Conservation (phyloP, 2,797 vertebrate genomes). For the Phalanger gymnotis region DNA sequence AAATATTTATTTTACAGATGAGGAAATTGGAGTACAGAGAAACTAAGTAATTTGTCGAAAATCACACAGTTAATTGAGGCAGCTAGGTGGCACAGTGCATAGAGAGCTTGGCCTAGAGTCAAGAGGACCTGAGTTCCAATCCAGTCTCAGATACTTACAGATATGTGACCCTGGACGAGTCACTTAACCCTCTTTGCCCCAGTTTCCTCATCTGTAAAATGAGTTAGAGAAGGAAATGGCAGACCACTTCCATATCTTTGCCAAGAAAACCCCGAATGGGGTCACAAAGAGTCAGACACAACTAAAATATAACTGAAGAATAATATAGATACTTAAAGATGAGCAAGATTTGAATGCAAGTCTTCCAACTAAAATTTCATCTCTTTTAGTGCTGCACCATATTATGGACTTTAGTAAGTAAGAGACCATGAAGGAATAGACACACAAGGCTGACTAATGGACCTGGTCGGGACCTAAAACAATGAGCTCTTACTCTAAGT, state of each 20-base stretch:
- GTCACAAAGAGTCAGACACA: no score
- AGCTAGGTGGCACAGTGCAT: no score
- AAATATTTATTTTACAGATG: neutral
- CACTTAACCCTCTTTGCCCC: no score
- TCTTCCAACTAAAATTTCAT: neutral
- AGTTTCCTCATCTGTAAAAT: no score
- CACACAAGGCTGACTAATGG: neutral
- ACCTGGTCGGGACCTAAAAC: neutral
- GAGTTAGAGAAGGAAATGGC: no score
- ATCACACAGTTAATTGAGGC: neutral
- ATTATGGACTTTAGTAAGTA: neutral
- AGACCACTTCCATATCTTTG: no score
- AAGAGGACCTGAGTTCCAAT: no score
- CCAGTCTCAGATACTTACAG: no score
- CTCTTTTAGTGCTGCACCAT: neutral
- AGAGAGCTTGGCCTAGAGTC: no score
- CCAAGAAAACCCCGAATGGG: no score
- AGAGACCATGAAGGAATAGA: neutral
- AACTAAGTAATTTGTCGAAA: neutral
- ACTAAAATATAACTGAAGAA: no score
- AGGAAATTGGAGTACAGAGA: neutral
- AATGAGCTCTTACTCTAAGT: neutral
- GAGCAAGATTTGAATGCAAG: neutral
- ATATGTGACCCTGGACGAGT: no score
- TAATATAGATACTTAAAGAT: neutral